A percentile compares a stretch with the other conserved stretches of the same genome.
Conservation (phyloP, 2,888 invertebrate genomes). For the Phaedon cochleariae region DNA sequence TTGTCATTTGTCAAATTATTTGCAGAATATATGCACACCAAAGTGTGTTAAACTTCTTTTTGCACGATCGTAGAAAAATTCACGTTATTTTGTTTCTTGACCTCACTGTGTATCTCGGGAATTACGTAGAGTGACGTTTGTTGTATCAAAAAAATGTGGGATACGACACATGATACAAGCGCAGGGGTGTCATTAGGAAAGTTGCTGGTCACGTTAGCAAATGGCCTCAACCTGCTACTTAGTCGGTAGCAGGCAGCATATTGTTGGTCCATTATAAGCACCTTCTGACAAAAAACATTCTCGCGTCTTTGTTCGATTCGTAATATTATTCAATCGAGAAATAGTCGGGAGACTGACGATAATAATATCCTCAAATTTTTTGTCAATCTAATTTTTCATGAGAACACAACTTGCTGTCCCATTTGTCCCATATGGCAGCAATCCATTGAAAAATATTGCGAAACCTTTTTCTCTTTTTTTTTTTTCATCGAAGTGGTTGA, state of each 20-base stretch:
- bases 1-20: too few species aligned
- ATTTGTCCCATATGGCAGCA: too few species aligned
- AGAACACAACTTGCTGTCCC: too few species aligned
- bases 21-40: too few species aligned
- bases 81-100: too few species aligned
- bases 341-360: conserved; percentile 14
- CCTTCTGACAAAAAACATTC: conserved; percentile 46
- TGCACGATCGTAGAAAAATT: too few species aligned
- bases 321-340: conserved; percentile 38
- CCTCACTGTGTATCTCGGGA: too few species aligned
- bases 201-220: conserved; percentile 62
- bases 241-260: conserved; percentile 61
- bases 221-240: conserved; percentile 63
- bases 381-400: too few species aligned
- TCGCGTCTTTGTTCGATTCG: conserved; percentile 44
- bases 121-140: conserved; percentile 60
- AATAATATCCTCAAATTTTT: not conserved
- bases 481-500: too few species aligned
- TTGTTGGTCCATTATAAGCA: conserved; percentile 53
- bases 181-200: conserved; percentile 61
- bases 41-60: too few species aligned
- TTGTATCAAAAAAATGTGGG: conserved; percentile 53
- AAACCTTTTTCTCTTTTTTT: too few species aligned
- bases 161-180: conserved; percentile 56
- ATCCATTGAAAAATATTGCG: too few species aligned